Conservation (phyloP, 1,140 invertebrate species). For the Limonius californicus region DNA sequence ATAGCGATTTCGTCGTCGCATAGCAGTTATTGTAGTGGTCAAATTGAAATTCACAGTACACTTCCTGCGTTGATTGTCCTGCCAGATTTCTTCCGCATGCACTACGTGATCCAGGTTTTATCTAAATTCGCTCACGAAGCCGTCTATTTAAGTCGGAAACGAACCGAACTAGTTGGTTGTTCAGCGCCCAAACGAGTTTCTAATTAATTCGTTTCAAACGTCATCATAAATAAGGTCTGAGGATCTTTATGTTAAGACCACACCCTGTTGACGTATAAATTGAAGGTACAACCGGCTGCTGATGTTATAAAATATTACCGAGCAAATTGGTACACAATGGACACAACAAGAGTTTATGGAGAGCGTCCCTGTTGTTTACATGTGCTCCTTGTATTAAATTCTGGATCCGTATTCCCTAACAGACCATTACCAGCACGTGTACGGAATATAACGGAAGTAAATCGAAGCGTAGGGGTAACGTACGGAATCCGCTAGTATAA, state of each 20-base stretch:
- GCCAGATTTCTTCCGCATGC: background rate
- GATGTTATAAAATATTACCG: too few relatives aligned
- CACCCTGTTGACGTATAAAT: too few relatives aligned
- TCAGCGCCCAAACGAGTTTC: too few relatives aligned
- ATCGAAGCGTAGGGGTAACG: background rate
- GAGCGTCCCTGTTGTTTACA: background rate
- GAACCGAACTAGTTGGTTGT: too few relatives aligned
- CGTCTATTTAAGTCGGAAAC: too few relatives aligned
- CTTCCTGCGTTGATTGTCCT: background rate
- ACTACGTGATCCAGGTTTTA: background rate
- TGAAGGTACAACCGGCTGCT: too few relatives aligned
- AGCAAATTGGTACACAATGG: background rate
- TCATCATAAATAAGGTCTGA: background rate
- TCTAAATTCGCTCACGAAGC: background rate
- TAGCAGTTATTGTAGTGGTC: background rate
- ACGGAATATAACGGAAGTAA: constrained; percentile 9
- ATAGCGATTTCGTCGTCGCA: background rate
- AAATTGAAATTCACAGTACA: constrained; percentile 13
- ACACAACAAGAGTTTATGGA: background rate
- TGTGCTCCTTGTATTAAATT: constrained; percentile 6
- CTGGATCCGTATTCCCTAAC: constrained; percentile 9
- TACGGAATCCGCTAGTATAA: background rate
- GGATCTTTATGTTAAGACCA: background rate
- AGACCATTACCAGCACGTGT: constrained; percentile 5
- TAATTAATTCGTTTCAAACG: too few relatives aligned